These are phyloP conservation scores for Proisotoma minuta DNA, from an alignment of 2,888 invertebrate species.

Conservation along the genomic window DNA sequence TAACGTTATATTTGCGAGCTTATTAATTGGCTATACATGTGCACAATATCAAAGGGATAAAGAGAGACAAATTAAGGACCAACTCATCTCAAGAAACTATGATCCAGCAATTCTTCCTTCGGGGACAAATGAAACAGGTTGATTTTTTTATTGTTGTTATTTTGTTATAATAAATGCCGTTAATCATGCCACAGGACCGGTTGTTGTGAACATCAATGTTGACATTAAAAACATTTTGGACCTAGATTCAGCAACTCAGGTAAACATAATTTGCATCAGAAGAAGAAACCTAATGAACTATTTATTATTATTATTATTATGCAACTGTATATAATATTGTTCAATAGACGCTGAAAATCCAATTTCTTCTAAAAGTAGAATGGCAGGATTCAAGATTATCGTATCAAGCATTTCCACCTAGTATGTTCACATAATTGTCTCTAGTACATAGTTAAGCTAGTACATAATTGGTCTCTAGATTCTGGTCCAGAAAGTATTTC, in stretches of 20 bases:
- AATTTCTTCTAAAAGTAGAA: slow-evolving; percentile 38
- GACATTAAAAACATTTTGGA: slow-evolving; percentile 1
- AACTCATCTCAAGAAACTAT: slow-evolving; percentile 83
- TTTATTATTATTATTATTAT: not conserved
- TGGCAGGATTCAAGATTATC: slow-evolving; percentile 43
- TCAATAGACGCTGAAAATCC: slow-evolving; percentile 38
- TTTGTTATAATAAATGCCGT: not conserved
- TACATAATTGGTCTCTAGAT: not conserved
- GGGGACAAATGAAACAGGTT: slow-evolving; percentile 88
- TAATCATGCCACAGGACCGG: slow-evolving; percentile 4
- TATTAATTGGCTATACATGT: too few species aligned
- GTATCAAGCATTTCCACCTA: slow-evolving; percentile 18
- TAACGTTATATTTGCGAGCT: too few species aligned
- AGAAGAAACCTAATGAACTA: too few species aligned
- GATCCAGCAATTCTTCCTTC: slow-evolving; percentile 87
- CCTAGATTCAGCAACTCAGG: not conserved
- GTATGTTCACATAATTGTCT: slow-evolving; percentile 8
- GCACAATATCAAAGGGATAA: slow-evolving; percentile 71
- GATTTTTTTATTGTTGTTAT: slow-evolving; percentile 51
- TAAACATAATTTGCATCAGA: not conserved
- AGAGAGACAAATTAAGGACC: slow-evolving; percentile 87
- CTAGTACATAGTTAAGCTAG: not conserved
- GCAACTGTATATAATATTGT: not conserved
- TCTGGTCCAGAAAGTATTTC: slow-evolving; percentile 2
- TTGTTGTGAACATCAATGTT: not conserved